Evolutionary conservation across 2,888 invertebrate species (phyloP).

Genomic region (Bombylius major): DNA sequence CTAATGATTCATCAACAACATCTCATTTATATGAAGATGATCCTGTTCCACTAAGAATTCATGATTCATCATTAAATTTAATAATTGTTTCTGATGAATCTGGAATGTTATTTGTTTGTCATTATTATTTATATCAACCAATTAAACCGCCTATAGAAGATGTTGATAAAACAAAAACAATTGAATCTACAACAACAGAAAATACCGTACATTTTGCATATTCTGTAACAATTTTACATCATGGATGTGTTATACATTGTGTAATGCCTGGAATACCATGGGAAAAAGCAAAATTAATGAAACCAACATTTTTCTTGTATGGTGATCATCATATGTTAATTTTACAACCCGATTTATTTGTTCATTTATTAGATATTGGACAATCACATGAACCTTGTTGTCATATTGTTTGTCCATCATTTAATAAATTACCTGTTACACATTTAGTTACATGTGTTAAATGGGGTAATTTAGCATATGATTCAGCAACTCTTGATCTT

Average conservation of each 20-base stretch:
- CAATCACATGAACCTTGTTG: constrained; percentile 72
- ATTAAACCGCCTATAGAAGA: constrained; percentile 38
- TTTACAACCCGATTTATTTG: constrained; percentile 70
- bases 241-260: constrained; percentile 71
- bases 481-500: constrained; percentile 59
- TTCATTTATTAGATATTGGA: constrained; percentile 75
- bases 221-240: constrained; percentile 69
- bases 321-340: constrained; percentile 69
- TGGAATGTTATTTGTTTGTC: constrained; percentile 65
- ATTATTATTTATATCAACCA: constrained; percentile 72
- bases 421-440: constrained; percentile 38
- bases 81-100: constrained; percentile 61
- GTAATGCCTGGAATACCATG: constrained; percentile 71
- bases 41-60: constrained; percentile 63
- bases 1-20: constrained; percentile 39
- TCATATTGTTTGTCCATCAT: constrained; percentile 56
- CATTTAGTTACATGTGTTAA: constrained; percentile 50
- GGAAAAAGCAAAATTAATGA: constrained; percentile 59
- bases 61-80: constrained; percentile 69
- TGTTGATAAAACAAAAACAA: constrained; percentile 9
- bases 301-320: constrained; percentile 65
- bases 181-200: not conserved
- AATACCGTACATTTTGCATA: constrained; percentile 70
- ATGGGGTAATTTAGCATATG: constrained; percentile 37
- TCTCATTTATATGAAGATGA: constrained; percentile 70